These are phyloP conservation scores for Adelphocoris suturalis DNA, from an alignment of 2,888 invertebrate species.

Conservation along the genomic window DNA sequence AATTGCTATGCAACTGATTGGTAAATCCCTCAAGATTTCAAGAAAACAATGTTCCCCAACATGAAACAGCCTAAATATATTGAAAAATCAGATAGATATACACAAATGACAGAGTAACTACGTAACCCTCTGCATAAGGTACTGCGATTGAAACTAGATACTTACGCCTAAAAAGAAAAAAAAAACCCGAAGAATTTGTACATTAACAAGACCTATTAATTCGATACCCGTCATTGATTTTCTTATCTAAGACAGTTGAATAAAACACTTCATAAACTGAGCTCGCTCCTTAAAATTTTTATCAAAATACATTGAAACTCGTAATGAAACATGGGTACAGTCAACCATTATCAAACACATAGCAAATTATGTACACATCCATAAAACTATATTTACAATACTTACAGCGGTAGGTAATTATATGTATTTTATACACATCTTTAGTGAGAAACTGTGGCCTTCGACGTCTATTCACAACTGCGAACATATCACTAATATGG, in stretches of 20 bases:
- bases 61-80: too few relatives aligned
- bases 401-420: background rate
- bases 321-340: background rate
- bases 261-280: background rate
- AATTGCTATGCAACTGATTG: too few relatives aligned
- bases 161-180: too few relatives aligned
- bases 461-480: too few relatives aligned
- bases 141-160: background rate
- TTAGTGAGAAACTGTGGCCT: background rate
- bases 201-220: too few relatives aligned
- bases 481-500: background rate
- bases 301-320: conserved; percentile 2
- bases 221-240: conserved; percentile 3
- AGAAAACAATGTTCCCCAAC: too few relatives aligned
- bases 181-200: too few relatives aligned
- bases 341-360: background rate
- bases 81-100: too few relatives aligned
- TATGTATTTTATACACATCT: background rate
- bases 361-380: background rate
- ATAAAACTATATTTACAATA: conserved; percentile 28
- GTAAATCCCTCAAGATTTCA: too few relatives aligned
- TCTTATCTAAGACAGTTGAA: background rate
- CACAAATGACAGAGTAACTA: too few relatives aligned
- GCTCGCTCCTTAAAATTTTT: background rate
- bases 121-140: too few relatives aligned